Evolutionary conservation across 1,140 invertebrate species (phyloP).

Genomic region (Triops cancriformis): DNA sequence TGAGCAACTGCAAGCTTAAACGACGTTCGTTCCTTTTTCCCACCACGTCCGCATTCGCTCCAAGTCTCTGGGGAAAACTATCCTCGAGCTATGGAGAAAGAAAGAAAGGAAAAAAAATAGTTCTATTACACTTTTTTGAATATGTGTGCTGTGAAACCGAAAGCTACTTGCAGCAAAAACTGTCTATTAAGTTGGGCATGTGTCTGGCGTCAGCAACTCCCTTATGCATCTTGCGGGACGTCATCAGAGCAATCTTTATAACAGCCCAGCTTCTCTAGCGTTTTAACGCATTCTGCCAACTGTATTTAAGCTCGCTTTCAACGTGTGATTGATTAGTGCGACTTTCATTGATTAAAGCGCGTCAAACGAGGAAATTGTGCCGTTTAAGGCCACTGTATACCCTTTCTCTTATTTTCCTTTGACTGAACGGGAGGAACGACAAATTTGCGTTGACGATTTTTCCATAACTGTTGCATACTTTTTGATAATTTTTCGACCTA

Average conservation of each 20-base stretch:
- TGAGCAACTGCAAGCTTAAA: background rate
- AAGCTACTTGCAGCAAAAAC: background rate
- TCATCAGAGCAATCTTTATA: background rate
- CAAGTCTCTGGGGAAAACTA: background rate
- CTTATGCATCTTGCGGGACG: background rate
- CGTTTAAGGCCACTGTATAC: too few species aligned
- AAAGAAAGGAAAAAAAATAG: background rate
- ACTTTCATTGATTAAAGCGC: too few species aligned
- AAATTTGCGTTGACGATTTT: too few species aligned
- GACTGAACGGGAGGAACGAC: too few species aligned
- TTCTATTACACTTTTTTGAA: background rate
- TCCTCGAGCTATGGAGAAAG: too few species aligned
- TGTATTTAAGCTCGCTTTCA: too few species aligned
- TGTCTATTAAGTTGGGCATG: background rate
- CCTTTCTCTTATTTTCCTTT: too few species aligned
- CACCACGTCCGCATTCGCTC: background rate
- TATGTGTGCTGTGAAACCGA: background rate
- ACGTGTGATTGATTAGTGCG: too few species aligned
- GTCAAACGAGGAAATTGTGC: too few species aligned
- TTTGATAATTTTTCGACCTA: too few species aligned
- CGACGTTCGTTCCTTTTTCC: background rate
- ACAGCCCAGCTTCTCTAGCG: background rate
- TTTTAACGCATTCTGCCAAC: background rate
- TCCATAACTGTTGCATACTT: too few species aligned
- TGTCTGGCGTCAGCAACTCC: conserved; percentile 3